Conservation (phyloP, 2,113 vertebrate genomes). For the Xenus cinereus region DNA sequence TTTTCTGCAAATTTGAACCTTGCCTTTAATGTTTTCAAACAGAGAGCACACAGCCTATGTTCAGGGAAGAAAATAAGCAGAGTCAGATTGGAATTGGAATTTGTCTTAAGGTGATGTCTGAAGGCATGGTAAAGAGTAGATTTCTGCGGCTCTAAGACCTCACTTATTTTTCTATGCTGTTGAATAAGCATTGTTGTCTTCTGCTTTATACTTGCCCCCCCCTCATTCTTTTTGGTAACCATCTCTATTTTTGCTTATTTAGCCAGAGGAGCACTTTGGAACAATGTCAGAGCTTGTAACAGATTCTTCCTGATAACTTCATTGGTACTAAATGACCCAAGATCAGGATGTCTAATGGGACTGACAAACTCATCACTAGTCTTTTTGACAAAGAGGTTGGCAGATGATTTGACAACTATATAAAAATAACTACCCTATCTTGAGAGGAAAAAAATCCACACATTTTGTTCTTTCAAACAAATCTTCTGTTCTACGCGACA, state of each 20-base stretch:
- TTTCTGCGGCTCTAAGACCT: not conserved
- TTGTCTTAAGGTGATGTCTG: not conserved
- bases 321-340: constrained; percentile 25
- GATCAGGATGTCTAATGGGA: not conserved
- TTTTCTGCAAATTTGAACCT: not conserved
- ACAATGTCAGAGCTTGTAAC: not conserved
- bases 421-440: not conserved
- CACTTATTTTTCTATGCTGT: not conserved
- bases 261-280: not conserved
- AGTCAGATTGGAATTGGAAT: not conserved
- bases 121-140: not conserved
- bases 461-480: not conserved
- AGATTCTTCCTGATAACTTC: constrained; percentile 17
- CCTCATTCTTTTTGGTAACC: not conserved
- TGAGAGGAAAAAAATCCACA: not conserved
- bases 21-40: not conserved
- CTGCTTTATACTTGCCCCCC: not conserved
- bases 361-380: not conserved
- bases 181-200: not conserved
- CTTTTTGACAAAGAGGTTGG: not conserved
- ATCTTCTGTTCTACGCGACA: not conserved
- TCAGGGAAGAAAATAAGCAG: not conserved
- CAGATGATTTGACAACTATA: not conserved
- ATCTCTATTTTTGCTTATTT: not conserved
- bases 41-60: not conserved